Base-by-base conservation (phyloP, 2,888 invertebrate species). In the Bedellia somnulentella region DNA sequence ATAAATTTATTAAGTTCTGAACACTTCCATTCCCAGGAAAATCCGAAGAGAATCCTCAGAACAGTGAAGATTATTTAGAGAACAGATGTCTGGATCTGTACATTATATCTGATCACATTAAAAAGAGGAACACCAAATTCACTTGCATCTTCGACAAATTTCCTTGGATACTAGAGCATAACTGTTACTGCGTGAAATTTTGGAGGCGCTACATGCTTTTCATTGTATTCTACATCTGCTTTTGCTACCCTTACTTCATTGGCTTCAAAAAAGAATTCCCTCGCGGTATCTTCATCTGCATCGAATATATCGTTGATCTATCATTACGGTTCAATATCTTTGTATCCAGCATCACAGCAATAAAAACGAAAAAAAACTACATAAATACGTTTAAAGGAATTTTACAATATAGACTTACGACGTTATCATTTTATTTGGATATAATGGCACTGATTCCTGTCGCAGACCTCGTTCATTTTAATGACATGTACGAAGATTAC, bases 341-440 rank as follows among this genome's bases (percentile, higher is more conserved):
- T 4, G 52, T 79, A 34, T 54, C 62, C n/a, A 46, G 57, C 15
- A 47, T 64, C 2, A 79, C 78, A 6, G 68, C 77, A n/a, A 57
- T 79, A 4, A 67, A 60, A 41, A 70, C 67, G 24, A 71, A 71
- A 41, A 70, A 68, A 42, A 50, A 44, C 33, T 57, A 67, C 35
- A 53, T 70, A 5, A 59, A 47, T 23, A 50, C 49, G 2, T 54
- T 77, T 24, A 47, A 44, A 36, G 46, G 47, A 6, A 77, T 80
- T 38, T 29, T 78, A 6, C 47, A 50, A 22, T 60, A 70, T 35
- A 58, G 66, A 42, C 47, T 79, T 46, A 63, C 66, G 32, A 67
- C 73, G 3, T 46, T 75, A 18, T 66, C 70, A 4, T 79, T 80
- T 44, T 78, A 78, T 39, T 50, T 79, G 25, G 80, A 80, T 37